These are phyloP conservation scores for Syrmaticus mikado DNA, from an alignment of 2,113 vertebrate species.

Conservation along the genomic window DNA sequence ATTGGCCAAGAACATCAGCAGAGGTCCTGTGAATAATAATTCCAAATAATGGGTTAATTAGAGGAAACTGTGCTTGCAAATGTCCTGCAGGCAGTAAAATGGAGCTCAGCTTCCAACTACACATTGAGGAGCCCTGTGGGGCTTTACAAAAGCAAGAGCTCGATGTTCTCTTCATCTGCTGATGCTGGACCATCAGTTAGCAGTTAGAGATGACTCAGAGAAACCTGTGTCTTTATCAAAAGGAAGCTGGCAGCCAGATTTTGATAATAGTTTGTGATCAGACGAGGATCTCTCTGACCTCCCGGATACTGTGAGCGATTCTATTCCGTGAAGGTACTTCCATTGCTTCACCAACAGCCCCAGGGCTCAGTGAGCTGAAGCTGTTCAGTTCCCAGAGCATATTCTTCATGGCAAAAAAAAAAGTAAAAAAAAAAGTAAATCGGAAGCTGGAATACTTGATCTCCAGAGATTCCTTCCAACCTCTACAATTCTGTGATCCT, in stretches of 20 bases:
- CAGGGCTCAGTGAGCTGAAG: neutral
- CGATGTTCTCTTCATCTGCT: rapidly evolving
- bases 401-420: neutral
- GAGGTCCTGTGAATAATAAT: conserved; percentile 36
- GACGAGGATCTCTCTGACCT: neutral
- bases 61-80: conserved; percentile 31
- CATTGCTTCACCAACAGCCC: neutral
- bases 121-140: neutral
- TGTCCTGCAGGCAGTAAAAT: conserved; percentile 10
- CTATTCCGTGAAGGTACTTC: neutral
- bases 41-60: conserved; percentile 51
- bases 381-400: neutral
- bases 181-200: neutral
- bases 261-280: neutral
- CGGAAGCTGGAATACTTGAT: neutral
- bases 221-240: neutral
- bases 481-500: too few species aligned
- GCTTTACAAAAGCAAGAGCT: neutral
- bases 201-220: neutral
- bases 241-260: neutral
- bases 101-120: neutral
- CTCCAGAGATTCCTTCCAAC: too few species aligned
- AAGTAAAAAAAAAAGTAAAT: neutral
- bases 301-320: rapidly evolving
- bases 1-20: conserved; percentile 21